Conservation (phyloP, 2,113 vertebrate genomes). For the Vanacampus margaritifer region DNA sequence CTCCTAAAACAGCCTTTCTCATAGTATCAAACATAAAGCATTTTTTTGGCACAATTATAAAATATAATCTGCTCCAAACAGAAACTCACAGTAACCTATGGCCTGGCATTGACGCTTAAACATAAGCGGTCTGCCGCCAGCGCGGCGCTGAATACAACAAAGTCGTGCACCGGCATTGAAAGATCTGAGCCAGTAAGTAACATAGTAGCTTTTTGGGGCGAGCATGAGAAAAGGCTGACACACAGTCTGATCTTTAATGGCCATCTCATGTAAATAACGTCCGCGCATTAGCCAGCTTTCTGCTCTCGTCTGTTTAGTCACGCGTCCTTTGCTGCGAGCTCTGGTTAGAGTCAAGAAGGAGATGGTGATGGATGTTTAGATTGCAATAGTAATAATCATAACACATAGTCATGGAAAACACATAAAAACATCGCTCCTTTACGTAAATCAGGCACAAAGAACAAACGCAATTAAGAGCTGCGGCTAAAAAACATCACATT, state of each 20-base stretch:
- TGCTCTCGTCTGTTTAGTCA: slow-evolving; percentile 24
- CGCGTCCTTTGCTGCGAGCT: slow-evolving; percentile 14
- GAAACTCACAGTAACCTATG: slow-evolving; percentile 7
- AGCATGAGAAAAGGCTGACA: slow-evolving; percentile 31
- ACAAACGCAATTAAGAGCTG: neutral
- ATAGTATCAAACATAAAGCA: too few species aligned
- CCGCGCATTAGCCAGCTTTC: slow-evolving; percentile 27
- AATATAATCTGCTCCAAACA: too few species aligned
- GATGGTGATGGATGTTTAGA: slow-evolving; percentile 18
- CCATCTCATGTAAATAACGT: slow-evolving; percentile 57
- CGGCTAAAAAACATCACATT: neutral
- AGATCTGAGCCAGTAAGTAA: slow-evolving; percentile 55
- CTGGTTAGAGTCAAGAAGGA: slow-evolving; percentile 31
- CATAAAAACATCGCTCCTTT: neutral
- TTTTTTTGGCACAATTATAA: too few species aligned
- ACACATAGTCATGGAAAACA: neutral
- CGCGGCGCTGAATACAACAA: slow-evolving; percentile 40
- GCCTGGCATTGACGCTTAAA: slow-evolving; percentile 27
- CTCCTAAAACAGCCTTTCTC: too few species aligned
- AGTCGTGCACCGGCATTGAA: slow-evolving; percentile 45
- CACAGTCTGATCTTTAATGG: slow-evolving; percentile 48
- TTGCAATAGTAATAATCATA: slow-evolving; percentile 17
- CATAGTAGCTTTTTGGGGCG: slow-evolving; percentile 15
- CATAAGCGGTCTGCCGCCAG: slow-evolving; percentile 29
- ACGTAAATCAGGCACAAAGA: neutral